These are phyloP conservation scores for Limnephilus marmoratus DNA, from an alignment of 2,888 invertebrate genomes.

Conservation along the genomic window DNA sequence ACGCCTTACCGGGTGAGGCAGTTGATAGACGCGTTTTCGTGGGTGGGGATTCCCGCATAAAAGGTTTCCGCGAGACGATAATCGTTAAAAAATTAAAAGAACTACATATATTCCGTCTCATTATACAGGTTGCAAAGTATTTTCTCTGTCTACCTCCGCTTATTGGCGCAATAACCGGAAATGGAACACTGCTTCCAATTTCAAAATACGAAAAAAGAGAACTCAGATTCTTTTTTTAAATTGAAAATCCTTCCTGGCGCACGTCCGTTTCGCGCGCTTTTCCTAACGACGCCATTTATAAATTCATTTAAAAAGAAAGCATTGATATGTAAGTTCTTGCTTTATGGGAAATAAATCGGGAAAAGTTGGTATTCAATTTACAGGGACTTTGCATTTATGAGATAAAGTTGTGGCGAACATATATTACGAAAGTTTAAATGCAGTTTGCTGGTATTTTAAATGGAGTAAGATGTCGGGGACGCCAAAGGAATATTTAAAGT, in stretches of 20 bases:
- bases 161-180: conserved; percentile 12
- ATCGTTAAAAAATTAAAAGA: neutral
- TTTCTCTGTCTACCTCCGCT: neutral
- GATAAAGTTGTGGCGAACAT: neutral
- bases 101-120: neutral
- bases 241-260: neutral
- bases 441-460: neutral
- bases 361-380: neutral
- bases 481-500: neutral
- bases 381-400: neutral
- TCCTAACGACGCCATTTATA: conserved; percentile 18
- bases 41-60: no score
- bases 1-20: no score
- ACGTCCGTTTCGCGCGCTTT: conserved; percentile 17
- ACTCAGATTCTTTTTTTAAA: neutral
- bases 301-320: neutral
- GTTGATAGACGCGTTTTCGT: no score
- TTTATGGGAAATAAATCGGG: neutral
- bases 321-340: neutral
- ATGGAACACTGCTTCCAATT: conserved; percentile 8
- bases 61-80: no score
- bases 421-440: neutral
- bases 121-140: neutral
- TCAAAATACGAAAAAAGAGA: neutral
- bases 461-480: neutral